Evolutionary conservation across 2,113 vertebrate species (phyloP).

Genomic region (Perccottus glenii): DNA sequence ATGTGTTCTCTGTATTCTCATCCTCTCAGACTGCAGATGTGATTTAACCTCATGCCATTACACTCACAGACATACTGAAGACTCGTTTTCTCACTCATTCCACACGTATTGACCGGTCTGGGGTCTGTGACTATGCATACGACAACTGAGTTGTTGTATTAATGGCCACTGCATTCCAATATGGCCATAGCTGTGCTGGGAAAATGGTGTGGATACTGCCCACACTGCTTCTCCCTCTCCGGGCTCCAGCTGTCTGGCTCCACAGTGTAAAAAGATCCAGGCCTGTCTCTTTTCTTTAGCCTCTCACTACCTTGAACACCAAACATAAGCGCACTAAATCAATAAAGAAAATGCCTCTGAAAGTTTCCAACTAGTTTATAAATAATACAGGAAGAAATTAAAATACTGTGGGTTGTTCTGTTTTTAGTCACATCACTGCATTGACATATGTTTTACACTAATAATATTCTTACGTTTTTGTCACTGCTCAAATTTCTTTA

Average conservation of each 20-base stretch:
- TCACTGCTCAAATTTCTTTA: not conserved
- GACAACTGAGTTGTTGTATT: slow-evolving; percentile 75
- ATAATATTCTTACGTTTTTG: not conserved
- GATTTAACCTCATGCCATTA: slow-evolving; percentile 25
- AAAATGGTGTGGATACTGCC: slow-evolving; percentile 60
- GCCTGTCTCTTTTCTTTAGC: slow-evolving; percentile 67
- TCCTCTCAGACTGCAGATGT: not conserved
- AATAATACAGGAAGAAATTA: slow-evolving; percentile 44
- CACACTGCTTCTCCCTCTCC: slow-evolving; percentile 57
- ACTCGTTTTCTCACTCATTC: slow-evolving; percentile 36
- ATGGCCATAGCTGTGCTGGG: slow-evolving; percentile 71
- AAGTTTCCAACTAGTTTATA: slow-evolving; percentile 63
- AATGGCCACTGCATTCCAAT: slow-evolving; percentile 73
- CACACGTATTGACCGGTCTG: slow-evolving; percentile 65
- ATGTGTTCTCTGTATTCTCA: slow-evolving; percentile 8
- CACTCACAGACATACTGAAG: slow-evolving; percentile 5
- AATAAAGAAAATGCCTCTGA: slow-evolving; percentile 62
- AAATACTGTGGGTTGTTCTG: not conserved
- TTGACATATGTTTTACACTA: not conserved
- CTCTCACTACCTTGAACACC: slow-evolving; percentile 70
- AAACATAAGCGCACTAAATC: slow-evolving; percentile 54
- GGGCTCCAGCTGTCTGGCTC: slow-evolving; percentile 76
- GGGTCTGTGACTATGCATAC: slow-evolving; percentile 70
- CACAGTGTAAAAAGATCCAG: slow-evolving; percentile 79
- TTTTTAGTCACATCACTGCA: not conserved